These are phyloP conservation scores for Osmerus mordax DNA, from an alignment of 2,113 vertebrate genomes.

Conservation along the genomic window DNA sequence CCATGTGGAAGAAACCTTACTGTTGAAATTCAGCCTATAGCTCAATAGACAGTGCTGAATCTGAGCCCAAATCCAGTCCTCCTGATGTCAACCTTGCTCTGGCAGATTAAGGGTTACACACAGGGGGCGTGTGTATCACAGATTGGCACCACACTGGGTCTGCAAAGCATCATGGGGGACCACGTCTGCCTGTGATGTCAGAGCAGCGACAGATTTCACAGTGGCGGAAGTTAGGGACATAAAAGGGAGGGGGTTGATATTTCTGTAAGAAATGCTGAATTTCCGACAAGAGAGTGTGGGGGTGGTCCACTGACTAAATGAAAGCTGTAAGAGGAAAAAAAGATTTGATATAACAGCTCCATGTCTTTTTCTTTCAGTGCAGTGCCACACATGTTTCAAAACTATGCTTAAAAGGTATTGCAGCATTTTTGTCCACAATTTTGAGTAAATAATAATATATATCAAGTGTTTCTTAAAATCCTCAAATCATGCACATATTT, in stretches of 20 bases:
- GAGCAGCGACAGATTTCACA: conserved; percentile 21
- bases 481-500: too few species aligned
- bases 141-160: conserved; percentile 45
- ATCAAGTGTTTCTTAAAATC: too few species aligned
- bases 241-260: conserved; percentile 11
- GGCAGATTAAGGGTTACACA: conserved; percentile 49
- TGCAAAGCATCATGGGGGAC: conserved; percentile 52
- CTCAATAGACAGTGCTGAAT: too few species aligned
- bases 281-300: conserved; percentile 8
- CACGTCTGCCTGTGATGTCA: conserved; percentile 61
- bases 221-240: conserved; percentile 52
- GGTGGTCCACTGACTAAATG: conserved; percentile 30
- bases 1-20: neutral
- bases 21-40: neutral
- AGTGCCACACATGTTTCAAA: conserved; percentile 16
- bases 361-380: neutral
- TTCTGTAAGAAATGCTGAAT: conserved; percentile 1
- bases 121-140: conserved; percentile 55
- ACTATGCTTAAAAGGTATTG: too few species aligned
- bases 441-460: too few species aligned
- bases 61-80: too few species aligned
- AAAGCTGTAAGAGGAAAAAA: conserved; percentile 33
- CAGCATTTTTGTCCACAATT: too few species aligned
- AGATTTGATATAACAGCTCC: conserved; percentile 10
- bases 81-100: neutral